Conservation (phyloP, 2,113 vertebrate species). For the Myotis lucifugus region DNA sequence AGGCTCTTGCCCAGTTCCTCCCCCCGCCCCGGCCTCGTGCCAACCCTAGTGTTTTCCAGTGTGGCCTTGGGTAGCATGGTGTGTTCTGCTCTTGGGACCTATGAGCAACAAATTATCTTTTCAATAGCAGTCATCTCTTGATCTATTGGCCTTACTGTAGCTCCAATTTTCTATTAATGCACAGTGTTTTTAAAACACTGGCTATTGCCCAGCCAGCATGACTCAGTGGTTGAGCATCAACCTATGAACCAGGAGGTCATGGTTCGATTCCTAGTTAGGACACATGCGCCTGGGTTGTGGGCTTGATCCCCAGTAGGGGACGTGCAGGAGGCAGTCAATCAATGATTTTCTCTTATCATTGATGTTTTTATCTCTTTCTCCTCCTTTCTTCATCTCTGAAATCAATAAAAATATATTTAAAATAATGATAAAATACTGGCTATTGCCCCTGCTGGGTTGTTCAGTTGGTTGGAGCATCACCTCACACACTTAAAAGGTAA, state of each 20-base stretch:
- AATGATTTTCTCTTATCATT: too few species aligned
- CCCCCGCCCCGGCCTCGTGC: background rate
- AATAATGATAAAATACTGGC: too few species aligned
- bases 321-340: too few species aligned
- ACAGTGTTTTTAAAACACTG: background rate
- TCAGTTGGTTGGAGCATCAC: background rate
- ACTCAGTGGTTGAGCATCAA: background rate
- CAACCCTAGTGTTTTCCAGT: background rate
- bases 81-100: background rate
- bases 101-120: background rate
- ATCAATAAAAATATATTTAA: too few species aligned
- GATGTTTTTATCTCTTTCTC: too few species aligned
- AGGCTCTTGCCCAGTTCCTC: background rate
- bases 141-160: background rate
- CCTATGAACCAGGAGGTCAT: background rate
- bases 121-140: background rate
- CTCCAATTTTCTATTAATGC: background rate
- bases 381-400: too few species aligned
- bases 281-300: too few species aligned
- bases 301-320: too few species aligned
- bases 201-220: background rate
- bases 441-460: background rate
- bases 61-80: background rate
- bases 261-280: too few species aligned
- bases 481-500: background rate